Evolutionary conservation across 2,888 invertebrate genomes (phyloP).

Genomic region (Arctia plantaginis): DNA sequence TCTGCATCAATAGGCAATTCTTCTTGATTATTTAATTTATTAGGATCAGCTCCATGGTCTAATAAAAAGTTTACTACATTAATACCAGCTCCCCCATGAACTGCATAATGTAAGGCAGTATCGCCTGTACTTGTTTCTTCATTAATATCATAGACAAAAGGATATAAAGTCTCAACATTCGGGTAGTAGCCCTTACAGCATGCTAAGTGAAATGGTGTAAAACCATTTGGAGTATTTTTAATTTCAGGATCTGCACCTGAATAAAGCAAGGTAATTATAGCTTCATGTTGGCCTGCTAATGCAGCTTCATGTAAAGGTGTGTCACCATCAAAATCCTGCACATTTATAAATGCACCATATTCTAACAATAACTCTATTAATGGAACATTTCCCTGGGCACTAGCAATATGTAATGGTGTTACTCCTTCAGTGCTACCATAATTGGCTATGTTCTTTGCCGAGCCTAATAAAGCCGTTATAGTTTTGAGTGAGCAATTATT

Average conservation of each 20-base stretch:
- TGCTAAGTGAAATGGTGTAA: constrained; percentile 80
- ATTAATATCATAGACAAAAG: constrained; percentile 75
- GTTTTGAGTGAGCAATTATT: constrained; percentile 69
- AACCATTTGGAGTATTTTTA: constrained; percentile 67
- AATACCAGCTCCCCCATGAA: constrained; percentile 60
- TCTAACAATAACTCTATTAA: constrained; percentile 73
- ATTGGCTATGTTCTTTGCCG: constrained; percentile 73
- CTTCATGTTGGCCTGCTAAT: constrained; percentile 62
- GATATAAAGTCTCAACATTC: constrained; percentile 66
- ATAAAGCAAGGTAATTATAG: constrained; percentile 70
- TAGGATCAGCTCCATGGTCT: constrained; percentile 74
- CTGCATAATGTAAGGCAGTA: constrained; percentile 73
- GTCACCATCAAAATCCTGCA: constrained; percentile 82
- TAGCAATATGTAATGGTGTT: constrained; percentile 78
- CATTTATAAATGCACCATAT: constrained; percentile 75
- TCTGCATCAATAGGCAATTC: constrained; percentile 75
- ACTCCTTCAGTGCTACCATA: constrained; percentile 80
- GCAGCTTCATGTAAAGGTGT: constrained; percentile 82
- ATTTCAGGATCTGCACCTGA: constrained; percentile 78
- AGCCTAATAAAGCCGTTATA: constrained; percentile 71
- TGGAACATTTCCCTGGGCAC: constrained; percentile 73
- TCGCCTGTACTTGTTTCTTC: constrained; percentile 68
- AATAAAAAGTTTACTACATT: constrained; percentile 72
- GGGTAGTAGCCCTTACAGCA: constrained; percentile 73
- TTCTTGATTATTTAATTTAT: constrained; percentile 67